Conservation (phyloP, 2,797 vertebrate species). For the Karalla daura region DNA sequence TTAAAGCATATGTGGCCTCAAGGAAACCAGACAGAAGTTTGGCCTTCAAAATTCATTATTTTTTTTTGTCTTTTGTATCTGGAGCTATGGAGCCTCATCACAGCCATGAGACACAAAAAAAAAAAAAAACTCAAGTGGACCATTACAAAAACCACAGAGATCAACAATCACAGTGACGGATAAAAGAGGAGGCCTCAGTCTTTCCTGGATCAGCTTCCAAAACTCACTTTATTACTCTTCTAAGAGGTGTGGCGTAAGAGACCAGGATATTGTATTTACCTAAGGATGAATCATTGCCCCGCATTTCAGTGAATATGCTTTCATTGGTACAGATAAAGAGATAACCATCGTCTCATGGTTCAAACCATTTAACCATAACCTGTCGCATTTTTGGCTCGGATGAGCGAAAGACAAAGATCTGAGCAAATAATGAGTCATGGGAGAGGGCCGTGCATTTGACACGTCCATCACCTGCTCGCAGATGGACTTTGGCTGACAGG, state of each 20-base stretch:
- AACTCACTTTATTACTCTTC: too few species aligned
- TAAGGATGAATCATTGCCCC: background rate
- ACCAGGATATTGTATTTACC: background rate
- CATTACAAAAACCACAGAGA: too few species aligned
- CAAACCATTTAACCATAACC: background rate
- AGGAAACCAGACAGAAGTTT: background rate
- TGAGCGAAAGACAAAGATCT: background rate
- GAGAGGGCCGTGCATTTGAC: background rate
- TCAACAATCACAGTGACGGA: too few species aligned
- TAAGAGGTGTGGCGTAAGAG: too few species aligned
- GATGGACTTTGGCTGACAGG: conserved; percentile 19
- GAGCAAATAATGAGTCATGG: conserved; percentile 1
- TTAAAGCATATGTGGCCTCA: background rate
- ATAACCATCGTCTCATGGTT: background rate
- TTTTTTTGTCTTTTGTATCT: too few species aligned
- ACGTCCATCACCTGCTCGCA: background rate
- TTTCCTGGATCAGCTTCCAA: too few species aligned
- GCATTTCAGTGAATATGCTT: background rate
- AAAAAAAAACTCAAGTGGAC: too few species aligned
- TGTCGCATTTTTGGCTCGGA: background rate
- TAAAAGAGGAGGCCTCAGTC: too few species aligned
- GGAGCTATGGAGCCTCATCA: too few species aligned
- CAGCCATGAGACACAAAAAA: too few species aligned
- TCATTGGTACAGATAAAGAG: background rate
- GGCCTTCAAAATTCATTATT: background rate